Base-by-base conservation (phyloP, 1,140 invertebrate species). In the Steinernema feltiae region DNA sequence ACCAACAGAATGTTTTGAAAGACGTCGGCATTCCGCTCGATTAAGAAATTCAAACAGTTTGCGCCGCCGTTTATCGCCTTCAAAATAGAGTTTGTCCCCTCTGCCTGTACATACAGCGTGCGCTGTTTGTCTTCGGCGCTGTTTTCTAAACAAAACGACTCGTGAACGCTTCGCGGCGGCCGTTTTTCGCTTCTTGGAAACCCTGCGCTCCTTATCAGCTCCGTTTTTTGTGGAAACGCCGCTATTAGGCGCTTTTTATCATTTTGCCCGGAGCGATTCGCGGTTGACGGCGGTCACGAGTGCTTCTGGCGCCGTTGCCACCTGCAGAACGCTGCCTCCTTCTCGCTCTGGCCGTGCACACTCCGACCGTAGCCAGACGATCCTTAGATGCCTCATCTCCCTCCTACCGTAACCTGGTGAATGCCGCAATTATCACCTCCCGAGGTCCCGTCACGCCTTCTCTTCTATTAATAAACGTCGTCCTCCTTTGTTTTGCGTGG, bases 41-140 rank as follows among this genome's bases (percentile, higher is more conserved):
- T 63, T 63, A 63, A 63, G 53, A 63, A 63, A 63, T 63, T 63
- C 53, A 63, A 63, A 63, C 24, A 15, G 53, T 63, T 63, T 63
- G 53, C 53, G 24, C 12, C 41, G 53, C 24, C 24, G 53, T 63
- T 63, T 63, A 63, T 63, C 53, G 53, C 24, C 53, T 27, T 63
- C 53, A 63, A 63, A 63, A 63, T 63, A 63, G 53, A 12, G 53
- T 27, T 12, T 63, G 7, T n/a, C n/a, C n/a, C n/a, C n/a, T n/a
- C n/a, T n/a, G n/a, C 7, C 41, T n/a, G 41, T 46, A n/a, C 41
- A 46, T 63, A 63, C 12, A 12, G 24, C 53, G 24, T 18, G 18
- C 7, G 18, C 35, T 63, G 53, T 63, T 63, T 63, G 53, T 21
- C 24, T 3, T n/a, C 53, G 53, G 12, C 53, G 53, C 24, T 27